These are phyloP conservation scores for Marasmarcha lunaedactyla DNA, from an alignment of 2,888 invertebrate species.

Conservation along the genomic window DNA sequence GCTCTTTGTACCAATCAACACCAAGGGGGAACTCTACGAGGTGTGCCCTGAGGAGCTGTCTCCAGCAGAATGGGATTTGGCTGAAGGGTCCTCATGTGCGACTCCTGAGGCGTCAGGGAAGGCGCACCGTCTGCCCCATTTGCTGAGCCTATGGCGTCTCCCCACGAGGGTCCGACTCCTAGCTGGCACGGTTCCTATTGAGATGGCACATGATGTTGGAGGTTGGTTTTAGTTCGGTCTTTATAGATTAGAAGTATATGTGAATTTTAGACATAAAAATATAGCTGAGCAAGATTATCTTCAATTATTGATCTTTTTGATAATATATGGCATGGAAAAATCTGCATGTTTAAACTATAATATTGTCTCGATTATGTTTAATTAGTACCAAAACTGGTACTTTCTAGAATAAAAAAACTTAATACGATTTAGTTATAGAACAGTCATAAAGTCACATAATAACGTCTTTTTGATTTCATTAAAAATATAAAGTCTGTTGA, in stretches of 20 bases:
- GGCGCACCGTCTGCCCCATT: conserved; percentile 63
- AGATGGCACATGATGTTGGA: conserved; percentile 73
- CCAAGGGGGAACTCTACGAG: conserved; percentile 81
- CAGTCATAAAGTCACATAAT: no score
- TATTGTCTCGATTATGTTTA: no score
- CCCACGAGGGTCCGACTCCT: conserved; percentile 72
- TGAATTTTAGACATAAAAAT: conserved; percentile 3
- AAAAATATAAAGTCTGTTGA: no score
- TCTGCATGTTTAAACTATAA: no score
- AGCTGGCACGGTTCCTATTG: conserved; percentile 69
- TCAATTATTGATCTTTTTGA: no score
- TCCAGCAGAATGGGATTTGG: conserved; percentile 63
- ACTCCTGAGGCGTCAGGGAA: conserved; percentile 63
- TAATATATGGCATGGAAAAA: no score
- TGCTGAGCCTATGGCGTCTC: conserved; percentile 69
- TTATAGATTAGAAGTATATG: neutral
- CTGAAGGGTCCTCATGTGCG: conserved; percentile 49
- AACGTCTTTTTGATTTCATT: no score
- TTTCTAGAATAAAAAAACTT: no score
- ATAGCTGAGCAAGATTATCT: no score
- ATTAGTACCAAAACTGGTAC: no score
- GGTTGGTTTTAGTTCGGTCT: conserved; percentile 47
- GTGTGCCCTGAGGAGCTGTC: conserved; percentile 67
- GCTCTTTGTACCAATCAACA: conserved; percentile 79
- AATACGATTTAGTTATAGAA: no score